These are phyloP conservation scores for Zeugodacus cucurbitae DNA, from an alignment of 1,140 invertebrate species.

Conservation along the genomic window DNA sequence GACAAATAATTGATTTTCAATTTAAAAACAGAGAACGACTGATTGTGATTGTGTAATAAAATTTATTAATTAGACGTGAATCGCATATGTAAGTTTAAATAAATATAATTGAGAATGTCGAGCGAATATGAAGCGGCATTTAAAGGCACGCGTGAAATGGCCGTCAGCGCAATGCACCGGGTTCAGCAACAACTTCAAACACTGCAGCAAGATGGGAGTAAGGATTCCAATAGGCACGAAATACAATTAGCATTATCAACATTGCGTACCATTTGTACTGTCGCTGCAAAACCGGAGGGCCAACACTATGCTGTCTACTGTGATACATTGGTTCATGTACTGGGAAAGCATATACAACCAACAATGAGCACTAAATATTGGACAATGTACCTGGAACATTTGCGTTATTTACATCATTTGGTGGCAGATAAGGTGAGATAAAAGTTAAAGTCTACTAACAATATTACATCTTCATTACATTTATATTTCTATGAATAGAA, in stretches of 20 bases:
- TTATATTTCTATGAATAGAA: slow-evolving; percentile 4
- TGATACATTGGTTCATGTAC: slow-evolving; percentile 5
- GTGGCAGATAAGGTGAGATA: slow-evolving; percentile 29
- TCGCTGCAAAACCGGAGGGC: neutral
- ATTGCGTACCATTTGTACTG: slow-evolving; percentile 9
- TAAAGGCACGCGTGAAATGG: neutral
- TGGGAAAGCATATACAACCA: slow-evolving; percentile 12
- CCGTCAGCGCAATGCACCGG: neutral
- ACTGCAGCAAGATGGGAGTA: neutral
- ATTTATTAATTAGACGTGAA: neutral
- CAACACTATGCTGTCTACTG: slow-evolving; percentile 31
- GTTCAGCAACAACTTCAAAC: slow-evolving; percentile 1
- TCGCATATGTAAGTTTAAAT: neutral
- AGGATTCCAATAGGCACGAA: neutral
- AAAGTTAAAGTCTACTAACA: neutral
- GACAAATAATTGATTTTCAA: neutral
- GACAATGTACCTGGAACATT: slow-evolving; percentile 37
- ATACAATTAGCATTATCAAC: neutral
- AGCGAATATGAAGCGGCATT: slow-evolving; percentile 20
- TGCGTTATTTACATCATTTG: slow-evolving; percentile 40
- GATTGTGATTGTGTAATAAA: neutral
- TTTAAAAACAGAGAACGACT: neutral
- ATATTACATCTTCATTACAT: neutral
- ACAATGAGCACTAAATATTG: slow-evolving; percentile 36
- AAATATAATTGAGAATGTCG: neutral